Base-by-base conservation (phyloP, 2,888 invertebrate species). In the Diarsia dahlii region DNA sequence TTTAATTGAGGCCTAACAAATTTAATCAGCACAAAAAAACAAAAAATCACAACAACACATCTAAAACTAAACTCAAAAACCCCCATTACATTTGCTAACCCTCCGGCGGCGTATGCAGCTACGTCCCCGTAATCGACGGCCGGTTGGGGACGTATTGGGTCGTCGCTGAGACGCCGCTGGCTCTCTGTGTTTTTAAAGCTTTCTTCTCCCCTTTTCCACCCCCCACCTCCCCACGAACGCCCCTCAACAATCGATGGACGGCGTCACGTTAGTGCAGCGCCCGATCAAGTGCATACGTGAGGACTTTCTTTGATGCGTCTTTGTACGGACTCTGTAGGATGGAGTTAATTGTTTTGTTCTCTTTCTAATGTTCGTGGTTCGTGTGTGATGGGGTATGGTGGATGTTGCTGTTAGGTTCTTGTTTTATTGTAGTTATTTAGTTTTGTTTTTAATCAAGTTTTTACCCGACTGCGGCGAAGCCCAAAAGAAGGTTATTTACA, bases 271-370 rank as follows among this genome's bases (percentile, higher is more conserved):
- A 93, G 93, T 92, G 93, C 94, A 93, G 90, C 91, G 91, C 91
- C 94, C 95, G 95, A 95, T 95, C 95, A 95, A 95, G 94, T 95
- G 95, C 95, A 95, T 95, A 95, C 94, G 94, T 93, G 94, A 93
- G 93, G 92, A 94, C 94, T 93, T 93, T 93, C 95, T 95, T 95
- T 95, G 95, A 95, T 93, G 93, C 92, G 93, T 95, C 94, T 93
- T 93, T 93, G 93, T 93, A 89, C 81, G 82, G 86, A 84, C 81
- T 71, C 50, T 78, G 84, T 66, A 75, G 83, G 76, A 85, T 87
- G 86, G 79, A 85, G 86, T 85, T 89, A 89, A 89, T 87, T 89
- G 90, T 89, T 81, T 86, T 78, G 78, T 60, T 88, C 81, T 87
- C 69, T 83, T 88, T 87, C 72, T 82, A 81, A 87, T 84, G 74